Evolutionary conservation across 2,888 invertebrate species (phyloP), one percentile per base, ranked within the genome.

Genomic region (Melieria crassipennis): DNA sequence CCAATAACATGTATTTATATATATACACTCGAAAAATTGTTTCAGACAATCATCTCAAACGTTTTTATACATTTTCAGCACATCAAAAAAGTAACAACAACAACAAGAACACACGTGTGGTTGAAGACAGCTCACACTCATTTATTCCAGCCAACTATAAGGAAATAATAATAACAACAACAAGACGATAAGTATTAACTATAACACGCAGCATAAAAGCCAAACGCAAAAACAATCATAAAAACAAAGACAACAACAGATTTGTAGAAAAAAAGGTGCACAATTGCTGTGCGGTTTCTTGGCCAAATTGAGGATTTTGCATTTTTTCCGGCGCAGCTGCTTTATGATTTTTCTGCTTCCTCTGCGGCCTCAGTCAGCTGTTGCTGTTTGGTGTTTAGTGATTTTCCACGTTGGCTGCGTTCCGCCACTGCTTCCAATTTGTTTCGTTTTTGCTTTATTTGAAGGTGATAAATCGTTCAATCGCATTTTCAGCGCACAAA

Each of bases 381-480:
- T 30, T 30, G 30, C 30, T 30, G 30, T 30, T 30, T 30, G 30
- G 30, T 30, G 30, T 30, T 30, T 30, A 30, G 30, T 30, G 30
- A 30, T 30, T 30, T 30, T 30, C 30, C 30, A 30, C 30, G 30
- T 30, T 30, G 30, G 30, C 30, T 30, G 30, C 30, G 30, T 30
- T 30, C 30, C 30, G 30, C 30, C 30, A 2, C 30, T 30, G 30
- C 30, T 30, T 30, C 30, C 3, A 30, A 30, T 30, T 30, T 30
- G 3, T 30, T 30, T 30, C 30, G 30, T 30, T 30, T 30, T 30
- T 30, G 30, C 30, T 30, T 30, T 30, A 30, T 30, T 30, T 13
- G 52, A 52, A 52, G 52, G 52, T 52, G 52, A 52, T 52, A 52
- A 52, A 52, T 52, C 52, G 52, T 52, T 52, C 52, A 52, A 52